phyloP scores from a whole-genome alignment of 2,797 vertebrate species.

The Artibeus jamaicensis region DNA sequence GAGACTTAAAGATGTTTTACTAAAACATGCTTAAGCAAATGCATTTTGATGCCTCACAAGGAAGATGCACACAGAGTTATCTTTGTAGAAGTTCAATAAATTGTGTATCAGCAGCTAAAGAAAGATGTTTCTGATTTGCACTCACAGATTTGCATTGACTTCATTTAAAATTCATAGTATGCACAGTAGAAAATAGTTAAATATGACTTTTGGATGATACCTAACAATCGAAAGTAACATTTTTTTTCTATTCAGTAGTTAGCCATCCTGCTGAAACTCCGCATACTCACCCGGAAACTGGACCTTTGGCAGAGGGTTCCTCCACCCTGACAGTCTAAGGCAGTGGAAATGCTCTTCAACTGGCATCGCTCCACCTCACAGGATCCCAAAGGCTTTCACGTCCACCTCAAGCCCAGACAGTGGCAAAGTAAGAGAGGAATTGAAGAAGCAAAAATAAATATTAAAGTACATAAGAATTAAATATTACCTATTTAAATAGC shows the following conservation, averaged over 20 bases:
- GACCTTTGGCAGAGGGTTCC: neutral
- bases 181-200: constrained; percentile 54
- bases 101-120: constrained; percentile 55
- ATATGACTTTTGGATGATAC: constrained; percentile 25
- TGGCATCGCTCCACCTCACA: constrained; percentile 27
- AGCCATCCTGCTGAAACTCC: neutral
- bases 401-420: constrained; percentile 66
- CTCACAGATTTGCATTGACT: constrained; percentile 58
- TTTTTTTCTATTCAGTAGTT: constrained; percentile 42
- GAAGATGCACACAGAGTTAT: constrained; percentile 58
- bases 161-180: constrained; percentile 52
- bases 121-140: constrained; percentile 56
- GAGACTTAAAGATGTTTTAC: constrained; percentile 78
- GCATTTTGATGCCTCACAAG: constrained; percentile 63
- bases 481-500: constrained; percentile 88
- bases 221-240: constrained; percentile 44
- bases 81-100: constrained; percentile 68
- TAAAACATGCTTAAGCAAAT: constrained; percentile 75
- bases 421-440: constrained; percentile 77
- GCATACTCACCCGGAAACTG: neutral
- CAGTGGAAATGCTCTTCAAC: neutral
- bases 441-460: constrained; percentile 88
- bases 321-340: neutral
- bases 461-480: constrained; percentile 86
- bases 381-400: constrained; percentile 59